Evolutionary conservation across 2,113 vertebrate species (phyloP), one percentile per base, ranked within the genome.

Genomic region (Peromyscus californicus): DNA sequence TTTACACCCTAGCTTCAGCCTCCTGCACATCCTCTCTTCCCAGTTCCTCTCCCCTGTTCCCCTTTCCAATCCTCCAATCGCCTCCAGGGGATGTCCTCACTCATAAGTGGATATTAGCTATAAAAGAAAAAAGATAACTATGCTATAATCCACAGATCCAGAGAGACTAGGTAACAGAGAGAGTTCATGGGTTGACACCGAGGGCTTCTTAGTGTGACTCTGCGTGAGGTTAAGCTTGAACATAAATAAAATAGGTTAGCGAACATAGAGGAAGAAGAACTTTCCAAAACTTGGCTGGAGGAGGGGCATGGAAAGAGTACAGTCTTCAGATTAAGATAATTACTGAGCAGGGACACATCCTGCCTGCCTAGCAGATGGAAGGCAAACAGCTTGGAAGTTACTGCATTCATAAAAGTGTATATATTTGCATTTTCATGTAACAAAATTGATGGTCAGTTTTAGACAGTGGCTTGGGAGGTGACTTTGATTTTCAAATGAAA

Each of bases 311-410:
- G 1, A 61, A 84, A 42, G 24, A 7, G n/a, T 7, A 78, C 57
- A 74, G 6, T 1, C 11, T 42, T 17, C 67, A 24, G 91, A 74
- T 87, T 70, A 86, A 78, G n/a, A 75, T 31, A 13, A 22, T 36
- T 31, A 0, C 19, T 36, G 12, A 11, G 24, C 0, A 7, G 33
- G 5, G 7, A 69, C 17, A 24, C 26, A 31, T 1, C 0, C 5
- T 57, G 1, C 19, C 1, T 67, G 0, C 5, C 67, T 13, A 12
- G 17, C 7, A 61, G 26, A 69, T 16, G 1, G 65, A 82, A 87
- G 36, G 8, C 70, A 42, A 61, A 61, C 7, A 84, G 36, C 22
- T 61, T 39, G 22, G 51, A 83, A 61, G 22, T 83, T 39, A 4
- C 24, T 29, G 12, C 13, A 17, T 42, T 63, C 59, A 63, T 9